phyloP scores from a whole-genome alignment of 2,888 invertebrate species.

The Notodonta dromedarius region DNA sequence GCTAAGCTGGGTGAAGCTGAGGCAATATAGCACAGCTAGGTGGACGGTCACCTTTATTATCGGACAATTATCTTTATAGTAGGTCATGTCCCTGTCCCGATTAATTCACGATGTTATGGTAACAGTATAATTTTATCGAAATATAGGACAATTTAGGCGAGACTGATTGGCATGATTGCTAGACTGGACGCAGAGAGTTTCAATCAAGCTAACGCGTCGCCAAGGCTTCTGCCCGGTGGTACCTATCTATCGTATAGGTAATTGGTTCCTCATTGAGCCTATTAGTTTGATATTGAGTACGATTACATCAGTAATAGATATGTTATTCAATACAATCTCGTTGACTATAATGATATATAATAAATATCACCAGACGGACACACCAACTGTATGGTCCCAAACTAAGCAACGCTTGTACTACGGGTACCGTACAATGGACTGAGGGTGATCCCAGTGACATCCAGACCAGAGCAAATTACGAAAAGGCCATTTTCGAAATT shows the following conservation, averaged over 20 bases:
- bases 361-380: no score
- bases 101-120: background rate
- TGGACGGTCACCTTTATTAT: no score
- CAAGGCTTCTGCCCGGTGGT: conserved; percentile 29
- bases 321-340: background rate
- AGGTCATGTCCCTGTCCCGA: background rate
- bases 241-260: conserved; percentile 13
- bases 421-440: no score
- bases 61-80: no score
- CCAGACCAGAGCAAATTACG: no score
- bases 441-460: no score
- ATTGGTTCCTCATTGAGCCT: conserved; percentile 12
- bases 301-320: conserved; percentile 3
- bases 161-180: conserved; percentile 39
- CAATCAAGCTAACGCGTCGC: conserved; percentile 31
- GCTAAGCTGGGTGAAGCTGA: no score
- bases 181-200: conserved; percentile 26
- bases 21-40: no score
- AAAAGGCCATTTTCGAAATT: no score
- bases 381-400: no score
- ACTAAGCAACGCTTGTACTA: no score
- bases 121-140: conserved; percentile 3
- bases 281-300: background rate
- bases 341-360: background rate
- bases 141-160: conserved; percentile 36